A percentile compares a stretch with the other conserved stretches of the same genome.
Evolutionary conservation across 2,797 vertebrate genomes (phyloP).

Genomic region (Apogon talboti): DNA sequence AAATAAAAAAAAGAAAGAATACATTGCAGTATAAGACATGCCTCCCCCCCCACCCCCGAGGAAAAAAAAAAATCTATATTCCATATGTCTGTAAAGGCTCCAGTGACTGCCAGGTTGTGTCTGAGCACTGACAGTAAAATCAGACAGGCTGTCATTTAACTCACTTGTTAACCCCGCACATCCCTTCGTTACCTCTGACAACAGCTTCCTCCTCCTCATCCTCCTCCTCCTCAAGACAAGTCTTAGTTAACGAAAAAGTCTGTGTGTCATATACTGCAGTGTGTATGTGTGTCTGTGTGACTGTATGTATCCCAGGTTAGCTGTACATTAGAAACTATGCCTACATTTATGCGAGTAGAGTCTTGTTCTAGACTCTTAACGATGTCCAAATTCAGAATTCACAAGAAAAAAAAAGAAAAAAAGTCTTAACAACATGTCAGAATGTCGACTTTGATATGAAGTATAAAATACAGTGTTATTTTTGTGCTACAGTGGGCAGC

Average conservation of each 20-base stretch:
- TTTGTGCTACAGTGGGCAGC: constrained; percentile 21
- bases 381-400: constrained; percentile 30
- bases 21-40: no score
- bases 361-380: constrained; percentile 19
- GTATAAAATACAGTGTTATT: constrained; percentile 35
- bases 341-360: not conserved
- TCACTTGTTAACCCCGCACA: constrained; percentile 56
- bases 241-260: constrained; percentile 22
- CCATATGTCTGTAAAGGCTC: constrained; percentile 36
- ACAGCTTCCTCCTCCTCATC: constrained; percentile 35
- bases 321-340: constrained; percentile 18
- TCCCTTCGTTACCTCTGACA: constrained; percentile 57
- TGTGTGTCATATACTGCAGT: not conserved
- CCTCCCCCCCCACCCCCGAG: no score
- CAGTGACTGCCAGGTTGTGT: constrained; percentile 33
- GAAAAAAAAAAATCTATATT: not conserved
- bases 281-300: not conserved
- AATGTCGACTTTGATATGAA: constrained; percentile 45
- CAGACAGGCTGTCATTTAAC: constrained; percentile 67
- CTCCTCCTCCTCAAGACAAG: constrained; percentile 16
- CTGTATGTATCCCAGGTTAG: constrained; percentile 8
- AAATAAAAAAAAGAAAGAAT: not conserved
- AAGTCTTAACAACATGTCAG: constrained; percentile 40
- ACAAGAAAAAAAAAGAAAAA: constrained; percentile 1
- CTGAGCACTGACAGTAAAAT: constrained; percentile 55